Evolutionary conservation across 2,888 invertebrate species (phyloP).

Genomic region (Apodemia duryi): DNA sequence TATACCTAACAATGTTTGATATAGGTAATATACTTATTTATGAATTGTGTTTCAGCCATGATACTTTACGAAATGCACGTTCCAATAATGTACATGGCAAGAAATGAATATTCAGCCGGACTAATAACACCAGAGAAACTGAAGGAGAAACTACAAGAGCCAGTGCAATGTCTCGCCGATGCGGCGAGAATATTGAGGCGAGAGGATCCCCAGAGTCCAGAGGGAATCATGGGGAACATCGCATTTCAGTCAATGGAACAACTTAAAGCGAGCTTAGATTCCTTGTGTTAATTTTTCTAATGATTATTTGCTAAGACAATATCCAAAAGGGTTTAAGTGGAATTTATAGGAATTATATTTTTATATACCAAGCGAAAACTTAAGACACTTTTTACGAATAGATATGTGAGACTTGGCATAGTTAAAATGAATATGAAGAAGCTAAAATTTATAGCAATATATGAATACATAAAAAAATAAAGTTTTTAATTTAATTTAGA

Average conservation of each 20-base stretch:
- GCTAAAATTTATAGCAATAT: no score
- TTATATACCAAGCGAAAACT: no score
- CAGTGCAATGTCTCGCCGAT: slow-evolving; percentile 81
- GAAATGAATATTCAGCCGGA: slow-evolving; percentile 80
- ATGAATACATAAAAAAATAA: no score
- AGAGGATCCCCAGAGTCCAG: slow-evolving; percentile 83
- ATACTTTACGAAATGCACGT: slow-evolving; percentile 90
- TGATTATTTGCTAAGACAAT: not conserved
- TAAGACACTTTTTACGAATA: no score
- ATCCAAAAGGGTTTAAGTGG: no score
- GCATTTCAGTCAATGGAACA: slow-evolving; percentile 76
- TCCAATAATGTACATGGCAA: slow-evolving; percentile 85
- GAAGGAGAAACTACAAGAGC: slow-evolving; percentile 82
- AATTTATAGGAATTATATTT: no score
- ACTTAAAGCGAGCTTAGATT: slow-evolving; percentile 57
- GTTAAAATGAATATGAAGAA: no score
- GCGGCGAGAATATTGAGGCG: slow-evolving; percentile 82
- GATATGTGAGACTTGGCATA: no score
- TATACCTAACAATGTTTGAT: not conserved
- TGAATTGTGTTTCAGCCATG: slow-evolving; percentile 72
- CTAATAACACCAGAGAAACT: slow-evolving; percentile 79
- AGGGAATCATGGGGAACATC: slow-evolving; percentile 81
- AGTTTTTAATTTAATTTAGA: no score
- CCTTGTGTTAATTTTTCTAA: slow-evolving; percentile 40
- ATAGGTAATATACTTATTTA: no score